Evolutionary conservation across 2,797 vertebrate species (phyloP).

Genomic region (Psittacula derbiana): DNA sequence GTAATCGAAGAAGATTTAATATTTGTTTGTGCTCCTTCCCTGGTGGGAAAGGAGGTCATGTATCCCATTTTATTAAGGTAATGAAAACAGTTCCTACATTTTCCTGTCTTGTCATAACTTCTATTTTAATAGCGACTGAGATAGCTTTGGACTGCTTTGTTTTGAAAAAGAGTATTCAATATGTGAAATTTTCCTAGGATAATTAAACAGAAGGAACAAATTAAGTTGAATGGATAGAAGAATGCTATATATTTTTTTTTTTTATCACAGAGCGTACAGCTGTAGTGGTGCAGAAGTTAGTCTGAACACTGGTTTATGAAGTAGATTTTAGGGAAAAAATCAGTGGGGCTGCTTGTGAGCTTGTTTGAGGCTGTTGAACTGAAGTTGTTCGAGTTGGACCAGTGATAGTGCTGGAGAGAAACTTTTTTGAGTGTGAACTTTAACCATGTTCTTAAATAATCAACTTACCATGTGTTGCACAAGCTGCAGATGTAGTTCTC

Average conservation of each 20-base stretch:
- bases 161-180: neutral
- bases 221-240: neutral
- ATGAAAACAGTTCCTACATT: neutral
- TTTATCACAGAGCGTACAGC: neutral
- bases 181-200: neutral
- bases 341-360: neutral
- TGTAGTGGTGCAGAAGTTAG: neutral
- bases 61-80: neutral
- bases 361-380: neutral
- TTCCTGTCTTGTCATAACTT: neutral
- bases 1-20: neutral
- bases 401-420: neutral
- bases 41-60: neutral
- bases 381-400: neutral
- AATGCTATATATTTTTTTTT: neutral
- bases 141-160: neutral
- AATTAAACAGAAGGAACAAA: neutral
- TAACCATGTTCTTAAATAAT: neutral
- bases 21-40: neutral
- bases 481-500: neutral
- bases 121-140: neutral
- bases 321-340: neutral
- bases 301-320: neutral
- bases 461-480: neutral
- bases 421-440: neutral